Evolutionary conservation across 2,888 invertebrate species (phyloP), one percentile per base, ranked within the genome.

Genomic region (Tenthredo amoena): DNA sequence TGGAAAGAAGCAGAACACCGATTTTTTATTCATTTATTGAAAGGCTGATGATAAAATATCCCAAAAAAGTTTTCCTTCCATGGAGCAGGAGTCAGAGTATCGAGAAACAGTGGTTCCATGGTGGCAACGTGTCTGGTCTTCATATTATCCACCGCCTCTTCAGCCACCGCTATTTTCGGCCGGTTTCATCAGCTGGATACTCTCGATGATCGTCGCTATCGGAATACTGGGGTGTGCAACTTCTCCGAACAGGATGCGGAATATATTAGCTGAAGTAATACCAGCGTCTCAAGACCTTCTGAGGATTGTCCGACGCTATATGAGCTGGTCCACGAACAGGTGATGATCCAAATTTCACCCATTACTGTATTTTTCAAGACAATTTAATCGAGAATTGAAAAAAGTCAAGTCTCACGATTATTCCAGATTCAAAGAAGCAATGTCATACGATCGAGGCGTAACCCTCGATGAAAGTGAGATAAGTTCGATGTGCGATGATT

Each of bases 41-140:
- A 81, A 81, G 18, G 26, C 37, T 55, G 21, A 37, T 43, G n/a
- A 31, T 18, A 21, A 74, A 26, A 3, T 9, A 62, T 7, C 26
- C 26, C 2, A 26, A 18, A 43, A 76, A 40, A 15, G 10, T 50
- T 21, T 10, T 2, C 26, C 79, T 55, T 12, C 7, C 18, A 21
- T 37, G 26, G 1, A 34, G 12, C 55, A 92, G 92, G 91, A 91
- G 84, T 86, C 89, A 5, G 90, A 92, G 76, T 87, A 90, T 81
- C 90, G 86, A n/a, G 89, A 90, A 31, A 87, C 89, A 9, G 58
- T 86, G 0, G 84, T 89, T 71, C 91, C 90, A 2, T 93, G 92
- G 92, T 93, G 92, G 92, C 90, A 92, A 85, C 89, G 88, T 79
- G 92, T 92, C 15, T 93, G 92, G 92, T 88, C 90, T 5, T 89